Evolutionary conservation across 2,797 vertebrate genomes (phyloP).

Genomic region (Moxostoma hubbsi): DNA sequence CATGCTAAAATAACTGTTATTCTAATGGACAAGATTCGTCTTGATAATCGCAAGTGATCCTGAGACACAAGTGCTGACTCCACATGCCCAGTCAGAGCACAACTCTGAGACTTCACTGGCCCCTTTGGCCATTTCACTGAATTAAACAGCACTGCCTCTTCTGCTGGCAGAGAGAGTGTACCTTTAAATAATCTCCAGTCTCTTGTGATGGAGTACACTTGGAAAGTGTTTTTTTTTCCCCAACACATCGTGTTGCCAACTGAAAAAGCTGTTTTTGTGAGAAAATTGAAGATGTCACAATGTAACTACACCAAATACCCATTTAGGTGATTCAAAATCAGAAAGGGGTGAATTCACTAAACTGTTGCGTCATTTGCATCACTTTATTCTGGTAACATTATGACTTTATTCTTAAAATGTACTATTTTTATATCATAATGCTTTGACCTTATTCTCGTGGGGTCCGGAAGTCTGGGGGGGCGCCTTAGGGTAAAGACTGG

Average conservation of each 20-base stretch:
- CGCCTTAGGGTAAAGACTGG: too few relatives aligned
- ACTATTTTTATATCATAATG: too few relatives aligned
- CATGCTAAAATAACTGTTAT: slow-evolving; percentile 4
- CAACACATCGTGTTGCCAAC: neutral
- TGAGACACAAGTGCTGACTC: slow-evolving; percentile 13
- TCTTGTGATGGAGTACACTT: neutral
- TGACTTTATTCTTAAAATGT: too few relatives aligned
- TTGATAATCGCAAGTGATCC: neutral
- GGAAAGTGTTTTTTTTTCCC: neutral
- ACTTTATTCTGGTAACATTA: too few relatives aligned
- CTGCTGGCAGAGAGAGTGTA: neutral
- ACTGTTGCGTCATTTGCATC: too few relatives aligned
- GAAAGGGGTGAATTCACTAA: too few relatives aligned
- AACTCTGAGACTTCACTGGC: neutral
- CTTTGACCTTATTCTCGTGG: too few relatives aligned
- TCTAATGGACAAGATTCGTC: neutral
- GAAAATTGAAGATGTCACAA: neutral
- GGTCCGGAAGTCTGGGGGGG: too few relatives aligned
- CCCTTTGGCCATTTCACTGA: neutral
- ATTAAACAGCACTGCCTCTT: neutral
- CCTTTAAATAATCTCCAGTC: neutral
- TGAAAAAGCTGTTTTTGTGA: neutral
- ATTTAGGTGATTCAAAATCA: slow-evolving; percentile 17
- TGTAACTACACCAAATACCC: neutral
- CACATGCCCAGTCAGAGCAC: neutral